Evolutionary conservation across 2,113 vertebrate genomes (phyloP).

Genomic region (Eulemur rufifrons): DNA sequence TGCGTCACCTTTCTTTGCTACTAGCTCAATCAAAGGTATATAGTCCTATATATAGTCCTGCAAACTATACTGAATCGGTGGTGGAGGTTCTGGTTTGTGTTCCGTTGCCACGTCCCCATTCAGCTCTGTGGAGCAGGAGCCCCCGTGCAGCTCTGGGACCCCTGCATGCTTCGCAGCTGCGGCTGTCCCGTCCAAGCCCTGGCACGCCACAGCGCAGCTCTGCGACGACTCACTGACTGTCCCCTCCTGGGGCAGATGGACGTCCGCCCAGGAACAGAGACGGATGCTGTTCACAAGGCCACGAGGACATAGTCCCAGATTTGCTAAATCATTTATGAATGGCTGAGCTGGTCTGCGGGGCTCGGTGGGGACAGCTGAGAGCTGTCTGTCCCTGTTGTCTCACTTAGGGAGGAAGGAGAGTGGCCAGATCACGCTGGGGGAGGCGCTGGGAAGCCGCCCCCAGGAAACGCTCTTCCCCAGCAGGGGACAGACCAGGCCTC

Average conservation of each 20-base stretch:
- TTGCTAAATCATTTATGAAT: neutral
- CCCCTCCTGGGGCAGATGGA: neutral
- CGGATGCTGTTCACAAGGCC: neutral
- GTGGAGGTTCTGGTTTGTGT: fast-evolving
- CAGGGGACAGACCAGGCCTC: fast-evolving
- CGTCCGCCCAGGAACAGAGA: neutral
- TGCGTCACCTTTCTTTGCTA: fast-evolving
- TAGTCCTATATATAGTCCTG: no score
- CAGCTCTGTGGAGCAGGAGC: fast-evolving
- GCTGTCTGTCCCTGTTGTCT: fast-evolving
- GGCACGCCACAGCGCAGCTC: neutral
- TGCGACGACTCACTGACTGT: fast-evolving
- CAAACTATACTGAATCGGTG: fast-evolving
- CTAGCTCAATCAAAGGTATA: no score
- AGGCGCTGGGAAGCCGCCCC: neutral
- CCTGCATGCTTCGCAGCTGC: fast-evolving
- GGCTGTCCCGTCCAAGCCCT: fast-evolving
- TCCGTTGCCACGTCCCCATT: fast-evolving
- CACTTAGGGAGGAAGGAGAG: neutral
- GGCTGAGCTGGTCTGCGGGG: neutral
- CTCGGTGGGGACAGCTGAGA: neutral
- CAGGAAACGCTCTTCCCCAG: fast-evolving
- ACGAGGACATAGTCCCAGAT: neutral
- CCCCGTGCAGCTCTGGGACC: fast-evolving
- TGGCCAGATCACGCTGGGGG: neutral